These are phyloP conservation scores for Sarcophaga variegata DNA, from an alignment of 2,888 invertebrate genomes.

Conservation along the genomic window DNA sequence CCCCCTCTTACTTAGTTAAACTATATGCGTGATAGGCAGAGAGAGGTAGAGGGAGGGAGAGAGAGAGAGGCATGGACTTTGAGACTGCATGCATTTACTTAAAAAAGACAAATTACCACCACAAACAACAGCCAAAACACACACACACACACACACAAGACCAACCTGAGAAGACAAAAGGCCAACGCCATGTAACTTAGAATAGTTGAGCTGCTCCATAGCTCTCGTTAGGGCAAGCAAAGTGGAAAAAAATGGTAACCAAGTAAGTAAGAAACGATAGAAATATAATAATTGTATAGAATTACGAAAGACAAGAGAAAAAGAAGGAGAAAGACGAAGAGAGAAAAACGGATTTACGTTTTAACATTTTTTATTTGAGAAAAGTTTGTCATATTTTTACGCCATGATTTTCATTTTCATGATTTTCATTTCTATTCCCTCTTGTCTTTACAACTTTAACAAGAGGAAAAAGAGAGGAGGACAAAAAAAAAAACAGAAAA, in stretches of 20 bases:
- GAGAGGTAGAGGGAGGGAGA: no score
- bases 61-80: no score
- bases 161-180: constrained; percentile 61
- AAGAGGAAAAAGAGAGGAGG: neutral
- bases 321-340: constrained; percentile 55
- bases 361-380: constrained; percentile 73
- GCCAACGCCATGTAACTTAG: constrained; percentile 6
- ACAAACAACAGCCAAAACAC: neutral
- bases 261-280: neutral
- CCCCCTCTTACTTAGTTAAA: neutral
- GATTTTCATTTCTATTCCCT: constrained; percentile 39
- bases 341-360: constrained; percentile 79
- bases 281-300: neutral
- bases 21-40: no score
- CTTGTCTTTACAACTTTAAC: neutral
- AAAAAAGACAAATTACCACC: neutral
- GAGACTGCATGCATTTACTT: no score
- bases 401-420: constrained; percentile 57
- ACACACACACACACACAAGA: neutral
- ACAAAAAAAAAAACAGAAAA: neutral
- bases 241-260: constrained; percentile 26
- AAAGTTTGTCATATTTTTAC: constrained; percentile 68
- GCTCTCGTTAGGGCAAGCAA: no score
- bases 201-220: no score
- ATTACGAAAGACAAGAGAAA: constrained; percentile 50